These are phyloP conservation scores for Eubasilissa regina DNA, from an alignment of 1,140 invertebrate species.

Conservation along the genomic window DNA sequence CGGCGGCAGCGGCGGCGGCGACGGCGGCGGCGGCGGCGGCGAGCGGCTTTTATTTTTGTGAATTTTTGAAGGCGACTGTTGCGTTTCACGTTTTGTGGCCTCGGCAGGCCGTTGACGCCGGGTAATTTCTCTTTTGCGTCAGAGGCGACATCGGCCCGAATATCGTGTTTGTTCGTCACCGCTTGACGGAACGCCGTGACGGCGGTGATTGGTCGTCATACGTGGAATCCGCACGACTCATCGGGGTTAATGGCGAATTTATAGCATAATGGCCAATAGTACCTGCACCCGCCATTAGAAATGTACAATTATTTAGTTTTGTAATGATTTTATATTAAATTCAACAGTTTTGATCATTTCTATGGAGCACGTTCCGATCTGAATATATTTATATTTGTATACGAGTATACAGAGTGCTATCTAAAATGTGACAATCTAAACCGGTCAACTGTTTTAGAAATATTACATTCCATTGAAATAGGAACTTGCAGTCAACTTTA, in stretches of 20 bases:
- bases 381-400: too few relatives aligned
- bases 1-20: neutral
- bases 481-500: too few relatives aligned
- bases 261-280: neutral
- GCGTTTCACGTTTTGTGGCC: constrained; percentile 13
- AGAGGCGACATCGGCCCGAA: constrained; percentile 18
- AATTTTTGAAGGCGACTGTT: constrained; percentile 34
- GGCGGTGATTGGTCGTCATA: constrained; percentile 3
- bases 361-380: too few relatives aligned
- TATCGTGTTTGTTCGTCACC: constrained; percentile 21
- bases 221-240: constrained; percentile 16
- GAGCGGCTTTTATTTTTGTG: neutral
- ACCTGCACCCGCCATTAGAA: too few relatives aligned
- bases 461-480: too few relatives aligned
- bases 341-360: too few relatives aligned
- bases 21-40: too few relatives aligned
- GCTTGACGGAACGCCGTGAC: constrained; percentile 16
- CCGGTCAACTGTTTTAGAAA: too few relatives aligned
- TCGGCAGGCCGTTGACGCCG: constrained; percentile 36
- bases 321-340: too few relatives aligned
- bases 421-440: too few relatives aligned
- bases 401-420: too few relatives aligned
- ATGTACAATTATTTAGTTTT: too few relatives aligned
- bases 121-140: constrained; percentile 44
- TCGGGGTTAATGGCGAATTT: constrained; percentile 19